These are phyloP conservation scores for Rana temporaria DNA, from an alignment of 2,113 vertebrate species.

Conservation along the genomic window DNA sequence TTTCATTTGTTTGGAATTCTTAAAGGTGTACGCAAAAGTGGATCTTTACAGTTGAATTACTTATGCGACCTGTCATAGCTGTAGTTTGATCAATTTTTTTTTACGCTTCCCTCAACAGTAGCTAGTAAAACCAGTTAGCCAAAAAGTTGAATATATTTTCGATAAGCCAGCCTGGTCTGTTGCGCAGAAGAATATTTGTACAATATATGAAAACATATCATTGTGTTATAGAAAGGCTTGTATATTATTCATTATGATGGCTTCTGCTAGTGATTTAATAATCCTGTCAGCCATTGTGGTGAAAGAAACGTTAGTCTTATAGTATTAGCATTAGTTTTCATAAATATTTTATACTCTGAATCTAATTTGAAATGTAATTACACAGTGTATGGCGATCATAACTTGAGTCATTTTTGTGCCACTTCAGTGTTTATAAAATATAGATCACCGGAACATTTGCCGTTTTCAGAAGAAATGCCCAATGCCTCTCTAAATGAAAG, in stretches of 20 bases:
- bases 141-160: neutral
- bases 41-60: too few relatives aligned
- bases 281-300: constrained; percentile 24
- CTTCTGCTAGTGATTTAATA: constrained; percentile 37
- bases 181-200: neutral
- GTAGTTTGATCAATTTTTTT: too few relatives aligned
- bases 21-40: too few relatives aligned
- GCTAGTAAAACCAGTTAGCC: neutral
- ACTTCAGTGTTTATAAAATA: constrained; percentile 51
- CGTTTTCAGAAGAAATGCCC: constrained; percentile 31
- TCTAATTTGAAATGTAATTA: constrained; percentile 56
- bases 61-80: too few relatives aligned
- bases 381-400: constrained; percentile 24
- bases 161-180: neutral
- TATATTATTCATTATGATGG: constrained; percentile 39
- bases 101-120: too few relatives aligned
- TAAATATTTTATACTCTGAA: constrained; percentile 47
- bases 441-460: constrained; percentile 44
- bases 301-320: constrained; percentile 27
- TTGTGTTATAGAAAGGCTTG: constrained; percentile 7
- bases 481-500: constrained; percentile 5
- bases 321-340: constrained; percentile 50
- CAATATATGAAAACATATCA: neutral
- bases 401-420: constrained; percentile 32
- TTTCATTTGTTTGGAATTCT: too few relatives aligned